Percentiles rank a stretch among this genome's conserved stretches.
Conservation (phyloP, 2,113 vertebrate species). For the Procavia capensis region DNA sequence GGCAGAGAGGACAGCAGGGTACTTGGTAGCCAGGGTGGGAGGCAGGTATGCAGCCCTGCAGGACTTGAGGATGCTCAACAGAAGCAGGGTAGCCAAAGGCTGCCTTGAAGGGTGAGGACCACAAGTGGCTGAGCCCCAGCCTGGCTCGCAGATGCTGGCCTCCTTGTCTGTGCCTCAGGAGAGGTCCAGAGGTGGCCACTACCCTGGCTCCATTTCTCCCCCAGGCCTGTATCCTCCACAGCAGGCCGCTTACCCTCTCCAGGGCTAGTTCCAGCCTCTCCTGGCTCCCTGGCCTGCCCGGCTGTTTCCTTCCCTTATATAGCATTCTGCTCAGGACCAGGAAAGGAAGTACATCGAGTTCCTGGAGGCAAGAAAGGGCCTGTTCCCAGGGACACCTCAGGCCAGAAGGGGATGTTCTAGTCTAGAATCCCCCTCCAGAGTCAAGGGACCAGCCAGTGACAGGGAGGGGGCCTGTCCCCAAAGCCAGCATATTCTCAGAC, state of each 20-base stretch:
- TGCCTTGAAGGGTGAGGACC: not conserved
- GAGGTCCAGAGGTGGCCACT: not conserved
- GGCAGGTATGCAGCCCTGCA: not conserved
- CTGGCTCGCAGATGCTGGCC: not conserved
- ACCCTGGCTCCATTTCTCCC: not conserved
- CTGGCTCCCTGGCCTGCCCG: not conserved
- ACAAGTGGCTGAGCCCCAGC: not conserved
- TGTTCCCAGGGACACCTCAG: conserved; percentile 59
- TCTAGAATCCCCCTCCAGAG: not conserved
- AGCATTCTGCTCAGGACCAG: conserved; percentile 60
- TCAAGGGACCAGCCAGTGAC: not conserved
- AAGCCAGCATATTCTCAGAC: not conserved
- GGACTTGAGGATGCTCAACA: not conserved
- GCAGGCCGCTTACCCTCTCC: not conserved
- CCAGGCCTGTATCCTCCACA: not conserved
- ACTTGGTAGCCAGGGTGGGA: not conserved
- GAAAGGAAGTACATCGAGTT: conserved; percentile 63
- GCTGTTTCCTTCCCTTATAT: conserved; percentile 80
- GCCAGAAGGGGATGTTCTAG: not conserved
- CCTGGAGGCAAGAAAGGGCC: conserved; percentile 68
- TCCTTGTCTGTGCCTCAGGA: not conserved
- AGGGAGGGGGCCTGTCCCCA: not conserved
- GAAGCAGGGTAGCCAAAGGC: not conserved
- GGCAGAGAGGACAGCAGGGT: not conserved
- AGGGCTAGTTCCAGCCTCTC: conserved; percentile 12